Evolutionary conservation across 2,888 invertebrate genomes (phyloP), one percentile per base, ranked within the genome.

Genomic region (Beris morrisii): DNA sequence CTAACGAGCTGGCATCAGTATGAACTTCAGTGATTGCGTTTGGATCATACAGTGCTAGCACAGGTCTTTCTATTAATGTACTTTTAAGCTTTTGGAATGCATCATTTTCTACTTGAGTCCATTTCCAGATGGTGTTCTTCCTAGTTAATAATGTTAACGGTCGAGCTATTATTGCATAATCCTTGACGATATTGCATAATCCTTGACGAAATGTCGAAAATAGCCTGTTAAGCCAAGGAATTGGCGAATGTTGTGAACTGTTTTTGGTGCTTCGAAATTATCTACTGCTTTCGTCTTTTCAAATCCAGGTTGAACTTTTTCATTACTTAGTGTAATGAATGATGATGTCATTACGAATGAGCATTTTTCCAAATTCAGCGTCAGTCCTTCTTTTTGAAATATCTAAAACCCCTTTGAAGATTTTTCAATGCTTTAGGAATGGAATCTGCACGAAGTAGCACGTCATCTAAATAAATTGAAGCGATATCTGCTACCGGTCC

Each of bases 181-280:
- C 32, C 7, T 32, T 52, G 0, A n/a, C n/a, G n/a, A n/a, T n/a
- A n/a, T n/a, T n/a, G 73, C 69, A 67, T 69, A 73, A 43, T 67
- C 56, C 48, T 69, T 44, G 3, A 74, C 69, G 64, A 74, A 74
- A 38, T 70, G 70, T 9, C 74, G 45, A 45, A 73, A 74, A 66
- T 69, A 73, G 11, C 70, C 70, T 2, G 71, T 70, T 44, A 75
- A 58, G 0, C 74, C 74, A 11, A 75, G 43, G 56, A 75, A 75
- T 32, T 32, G 32, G 5, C 32, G 32, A 32, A 32, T 7, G 32
- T 32, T 32, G 7, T 32, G 32, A 4, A 32, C 32, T 4, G 4
- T 38, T 38, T 38, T 38, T 1, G 31, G 31, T 4, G 1, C 5
- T 30, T 5, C 9, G 3, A 30, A 64, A 12, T 28, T 4, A 2